These are phyloP conservation scores for Clusia tigrina DNA, from an alignment of 2,888 invertebrate species.

Conservation along the genomic window DNA sequence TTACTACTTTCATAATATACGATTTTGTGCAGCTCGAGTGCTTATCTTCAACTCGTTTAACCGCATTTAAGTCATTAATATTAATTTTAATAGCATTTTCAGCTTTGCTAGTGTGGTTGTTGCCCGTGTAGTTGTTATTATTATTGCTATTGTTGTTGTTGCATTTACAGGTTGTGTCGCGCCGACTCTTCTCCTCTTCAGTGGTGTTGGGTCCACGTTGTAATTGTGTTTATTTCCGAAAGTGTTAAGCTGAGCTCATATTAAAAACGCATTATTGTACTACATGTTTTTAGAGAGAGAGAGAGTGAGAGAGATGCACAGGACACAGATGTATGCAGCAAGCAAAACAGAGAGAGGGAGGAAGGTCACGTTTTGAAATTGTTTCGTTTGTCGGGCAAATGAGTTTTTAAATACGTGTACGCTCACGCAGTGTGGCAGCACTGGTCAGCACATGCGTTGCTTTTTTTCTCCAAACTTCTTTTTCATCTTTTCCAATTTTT, in stretches of 20 bases:
- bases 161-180: no score
- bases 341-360: no score
- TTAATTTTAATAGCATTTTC: slow-evolving; percentile 56
- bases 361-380: no score
- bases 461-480: no score
- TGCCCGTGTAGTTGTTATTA: neutral
- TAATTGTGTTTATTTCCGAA: neutral
- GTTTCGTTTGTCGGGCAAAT: neutral
- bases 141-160: no score
- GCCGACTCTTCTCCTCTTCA: no score
- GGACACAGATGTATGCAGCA: no score
- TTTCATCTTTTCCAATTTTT: no score
- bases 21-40: neutral
- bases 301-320: neutral
- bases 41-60: neutral
- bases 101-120: neutral
- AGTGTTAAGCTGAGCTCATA: neutral
- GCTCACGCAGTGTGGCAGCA: neutral
- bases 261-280: neutral
- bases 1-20: no score
- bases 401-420: neutral
- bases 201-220: no score
- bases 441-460: neutral
- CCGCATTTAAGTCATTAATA: slow-evolving; percentile 48
- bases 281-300: neutral